Percentiles rank a stretch among this genome's conserved stretches.
Conservation (phyloP, 1,140 invertebrate species). For the Drosophila varians region DNA sequence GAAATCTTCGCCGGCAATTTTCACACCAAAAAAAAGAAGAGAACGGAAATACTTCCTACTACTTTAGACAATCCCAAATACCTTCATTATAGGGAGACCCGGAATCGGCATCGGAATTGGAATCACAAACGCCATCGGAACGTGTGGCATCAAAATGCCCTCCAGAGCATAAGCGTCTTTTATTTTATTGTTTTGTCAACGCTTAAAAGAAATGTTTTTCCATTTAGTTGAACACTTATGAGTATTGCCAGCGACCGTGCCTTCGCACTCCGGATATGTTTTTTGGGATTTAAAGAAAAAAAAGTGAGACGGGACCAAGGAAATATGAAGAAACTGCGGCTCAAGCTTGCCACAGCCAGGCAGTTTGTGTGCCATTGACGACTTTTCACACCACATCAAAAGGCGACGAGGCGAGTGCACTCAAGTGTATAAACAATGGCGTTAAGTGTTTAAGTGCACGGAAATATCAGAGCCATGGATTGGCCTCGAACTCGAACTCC, state of each 20-base stretch:
- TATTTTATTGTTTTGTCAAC: slow-evolving; percentile 80
- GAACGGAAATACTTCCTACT: slow-evolving; percentile 37
- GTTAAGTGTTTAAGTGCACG: slow-evolving; percentile 82
- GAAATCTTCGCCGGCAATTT: slow-evolving; percentile 67
- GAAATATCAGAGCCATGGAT: slow-evolving; percentile 71
- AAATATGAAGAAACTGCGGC: slow-evolving; percentile 49
- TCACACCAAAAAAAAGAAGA: slow-evolving; percentile 39
- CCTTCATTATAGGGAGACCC: slow-evolving; percentile 61
- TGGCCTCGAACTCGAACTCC: slow-evolving; percentile 52
- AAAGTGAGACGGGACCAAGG: background rate
- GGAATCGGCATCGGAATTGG: slow-evolving; percentile 49
- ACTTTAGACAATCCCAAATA: slow-evolving; percentile 65
- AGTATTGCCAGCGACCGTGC: slow-evolving; percentile 49
- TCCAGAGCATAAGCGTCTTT: slow-evolving; percentile 72
- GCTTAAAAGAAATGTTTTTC: slow-evolving; percentile 81
- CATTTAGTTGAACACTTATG: slow-evolving; percentile 80
- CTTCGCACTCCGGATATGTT: slow-evolving; percentile 60
- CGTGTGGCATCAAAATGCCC: slow-evolving; percentile 44
- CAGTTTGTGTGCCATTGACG: slow-evolving; percentile 50
- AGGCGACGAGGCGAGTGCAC: slow-evolving; percentile 71
- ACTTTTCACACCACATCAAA: slow-evolving; percentile 81
- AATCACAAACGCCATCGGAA: slow-evolving; percentile 56
- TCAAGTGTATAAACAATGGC: slow-evolving; percentile 82
- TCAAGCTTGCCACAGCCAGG: slow-evolving; percentile 35
- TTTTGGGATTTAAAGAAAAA: slow-evolving; percentile 49